Conservation (phyloP, 2,797 vertebrate species). For the Crocidura indochinensis region DNA sequence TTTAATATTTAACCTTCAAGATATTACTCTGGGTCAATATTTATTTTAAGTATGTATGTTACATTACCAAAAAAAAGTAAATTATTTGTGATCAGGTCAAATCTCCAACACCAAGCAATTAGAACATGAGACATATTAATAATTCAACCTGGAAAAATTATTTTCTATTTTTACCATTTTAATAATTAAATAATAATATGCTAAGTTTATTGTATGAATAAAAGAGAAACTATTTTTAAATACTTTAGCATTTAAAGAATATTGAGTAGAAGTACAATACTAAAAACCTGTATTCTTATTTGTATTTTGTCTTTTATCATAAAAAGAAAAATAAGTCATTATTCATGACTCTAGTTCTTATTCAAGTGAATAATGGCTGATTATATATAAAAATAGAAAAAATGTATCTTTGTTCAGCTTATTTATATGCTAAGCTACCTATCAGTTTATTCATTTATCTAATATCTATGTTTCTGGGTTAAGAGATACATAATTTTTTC, state of each 20-base stretch:
- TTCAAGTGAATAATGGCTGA: not conserved
- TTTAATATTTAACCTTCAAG: too few species aligned
- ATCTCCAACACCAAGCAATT: not conserved
- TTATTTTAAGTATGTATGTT: too few species aligned
- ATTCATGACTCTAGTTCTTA: not conserved
- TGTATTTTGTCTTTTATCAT: too few species aligned
- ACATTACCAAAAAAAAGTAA: too few species aligned
- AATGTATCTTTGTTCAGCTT: not conserved
- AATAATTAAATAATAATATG: not conserved
- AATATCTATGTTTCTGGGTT: too few species aligned
- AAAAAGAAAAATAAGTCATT: not conserved
- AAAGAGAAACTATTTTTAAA: not conserved
- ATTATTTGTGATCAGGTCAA: not conserved
- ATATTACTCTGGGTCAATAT: too few species aligned
- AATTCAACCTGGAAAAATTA: not conserved
- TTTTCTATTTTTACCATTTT: not conserved
- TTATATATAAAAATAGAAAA: not conserved
- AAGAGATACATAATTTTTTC: not conserved
- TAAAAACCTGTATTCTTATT: too few species aligned
- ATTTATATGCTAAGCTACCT: not conserved
- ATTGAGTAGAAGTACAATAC: too few species aligned
- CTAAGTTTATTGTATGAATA: too few species aligned
- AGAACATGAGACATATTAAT: not conserved
- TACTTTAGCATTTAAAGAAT: not conserved
- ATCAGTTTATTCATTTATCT: too few species aligned